Evolutionary conservation across 2,888 invertebrate genomes (phyloP).

Genomic region (Rapana venosa): DNA sequence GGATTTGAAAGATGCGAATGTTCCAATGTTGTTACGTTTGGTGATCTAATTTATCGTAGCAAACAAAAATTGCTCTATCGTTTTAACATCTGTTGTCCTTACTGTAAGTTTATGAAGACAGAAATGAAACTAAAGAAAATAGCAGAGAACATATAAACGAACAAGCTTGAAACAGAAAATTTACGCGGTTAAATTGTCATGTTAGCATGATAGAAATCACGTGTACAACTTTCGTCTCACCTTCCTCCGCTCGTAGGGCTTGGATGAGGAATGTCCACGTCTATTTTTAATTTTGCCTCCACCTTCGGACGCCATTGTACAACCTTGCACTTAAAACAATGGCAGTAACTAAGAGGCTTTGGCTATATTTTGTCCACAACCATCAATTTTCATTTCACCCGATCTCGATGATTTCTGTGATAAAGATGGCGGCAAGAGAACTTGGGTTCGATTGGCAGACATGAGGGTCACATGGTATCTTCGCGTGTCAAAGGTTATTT

Average conservation of each 20-base stretch:
- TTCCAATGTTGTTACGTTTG: not conserved
- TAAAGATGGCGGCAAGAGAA: slow-evolving; percentile 68
- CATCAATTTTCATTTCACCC: slow-evolving; percentile 45
- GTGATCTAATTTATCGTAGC: not conserved
- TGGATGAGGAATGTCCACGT: slow-evolving; percentile 52
- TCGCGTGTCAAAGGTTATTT: slow-evolving; percentile 46
- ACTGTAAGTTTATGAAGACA: too few relatives aligned
- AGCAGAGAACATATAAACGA: too few relatives aligned
- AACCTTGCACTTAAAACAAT: slow-evolving; percentile 29
- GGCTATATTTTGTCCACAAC: slow-evolving; percentile 28
- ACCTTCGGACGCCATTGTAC: slow-evolving; percentile 58
- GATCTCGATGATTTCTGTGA: slow-evolving; percentile 51
- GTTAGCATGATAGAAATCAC: slow-evolving; percentile 39
- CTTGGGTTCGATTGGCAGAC: slow-evolving; percentile 57
- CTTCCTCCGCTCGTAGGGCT: slow-evolving; percentile 61
- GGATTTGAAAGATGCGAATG: not conserved
- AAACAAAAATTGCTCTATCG: not conserved
- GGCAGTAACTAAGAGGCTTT: slow-evolving; percentile 35
- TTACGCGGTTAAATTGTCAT: slow-evolving; percentile 38
- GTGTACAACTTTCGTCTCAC: slow-evolving; percentile 53
- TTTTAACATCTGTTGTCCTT: too few relatives aligned
- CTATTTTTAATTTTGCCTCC: slow-evolving; percentile 61
- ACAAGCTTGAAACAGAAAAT: not conserved
- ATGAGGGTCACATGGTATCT: slow-evolving; percentile 57
- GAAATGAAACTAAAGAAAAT: too few relatives aligned